A percentile compares a stretch with the other conserved stretches of the same genome.
Evolutionary conservation across 2,888 invertebrate species (phyloP).

Genomic region (Nomada ferruginata): DNA sequence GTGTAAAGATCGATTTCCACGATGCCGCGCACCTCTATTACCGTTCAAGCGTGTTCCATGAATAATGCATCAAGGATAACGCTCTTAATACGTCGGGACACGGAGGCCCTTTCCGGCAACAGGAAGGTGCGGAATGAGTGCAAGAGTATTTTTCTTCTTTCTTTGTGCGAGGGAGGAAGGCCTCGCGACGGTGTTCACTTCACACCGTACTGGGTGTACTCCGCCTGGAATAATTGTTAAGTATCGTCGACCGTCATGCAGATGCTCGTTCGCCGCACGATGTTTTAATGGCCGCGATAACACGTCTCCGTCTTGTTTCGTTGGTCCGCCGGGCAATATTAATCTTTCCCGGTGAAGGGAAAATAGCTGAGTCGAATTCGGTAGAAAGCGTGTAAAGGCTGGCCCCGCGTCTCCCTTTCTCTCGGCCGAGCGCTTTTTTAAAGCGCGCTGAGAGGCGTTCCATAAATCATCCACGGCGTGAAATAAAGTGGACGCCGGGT

Average conservation of each 20-base stretch:
- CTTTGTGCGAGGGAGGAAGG: not conserved
- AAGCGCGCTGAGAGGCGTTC: slow-evolving; percentile 30
- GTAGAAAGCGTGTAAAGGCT: slow-evolving; percentile 41
- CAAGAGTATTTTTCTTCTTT: slow-evolving; percentile 43
- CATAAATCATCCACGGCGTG: slow-evolving; percentile 54
- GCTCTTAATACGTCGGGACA: slow-evolving; percentile 61
- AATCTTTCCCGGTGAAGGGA: slow-evolving; percentile 34
- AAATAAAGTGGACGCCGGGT: slow-evolving; percentile 44
- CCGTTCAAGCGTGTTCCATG: slow-evolving; percentile 66
- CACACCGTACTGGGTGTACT: not conserved
- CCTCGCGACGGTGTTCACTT: slow-evolving; percentile 36
- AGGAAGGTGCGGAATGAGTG: not conserved
- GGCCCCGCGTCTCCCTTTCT: not conserved
- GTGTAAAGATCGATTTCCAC: slow-evolving; percentile 73
- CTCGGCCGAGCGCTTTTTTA: slow-evolving; percentile 32
- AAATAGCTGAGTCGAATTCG: slow-evolving; percentile 47
- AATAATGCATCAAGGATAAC: slow-evolving; percentile 74
- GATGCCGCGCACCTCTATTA: slow-evolving; percentile 60
- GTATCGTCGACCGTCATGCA: slow-evolving; percentile 24
- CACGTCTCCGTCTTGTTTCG: slow-evolving; percentile 11
- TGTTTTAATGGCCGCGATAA: slow-evolving; percentile 43
- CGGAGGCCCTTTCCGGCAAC: slow-evolving; percentile 43
- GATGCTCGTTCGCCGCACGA: slow-evolving; percentile 38
- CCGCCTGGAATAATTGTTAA: slow-evolving; percentile 39
- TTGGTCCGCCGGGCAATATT: slow-evolving; percentile 11